Evolutionary conservation across 2,797 vertebrate genomes (phyloP).

Genomic region (Argyrosomus regius): DNA sequence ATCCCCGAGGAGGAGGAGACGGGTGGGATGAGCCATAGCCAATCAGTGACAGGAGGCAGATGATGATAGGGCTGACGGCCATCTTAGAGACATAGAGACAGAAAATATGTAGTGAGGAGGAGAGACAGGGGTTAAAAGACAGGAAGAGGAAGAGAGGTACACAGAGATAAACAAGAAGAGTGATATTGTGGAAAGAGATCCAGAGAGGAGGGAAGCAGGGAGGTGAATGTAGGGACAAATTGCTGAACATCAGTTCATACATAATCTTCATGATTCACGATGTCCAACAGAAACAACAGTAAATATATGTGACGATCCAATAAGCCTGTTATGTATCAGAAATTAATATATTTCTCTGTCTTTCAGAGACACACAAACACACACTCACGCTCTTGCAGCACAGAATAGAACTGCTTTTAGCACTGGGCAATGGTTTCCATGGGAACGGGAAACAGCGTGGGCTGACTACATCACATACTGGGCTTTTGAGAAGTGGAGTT

Average conservation of each 20-base stretch:
- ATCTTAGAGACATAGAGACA: slow-evolving; percentile 75
- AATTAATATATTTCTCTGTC: slow-evolving; percentile 37
- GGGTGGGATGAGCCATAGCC: slow-evolving; percentile 87
- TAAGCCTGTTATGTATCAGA: slow-evolving; percentile 27
- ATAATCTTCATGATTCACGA: slow-evolving; percentile 7
- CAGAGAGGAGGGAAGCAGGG: slow-evolving; percentile 29
- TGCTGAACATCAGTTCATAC: slow-evolving; percentile 9
- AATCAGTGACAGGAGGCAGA: slow-evolving; percentile 89
- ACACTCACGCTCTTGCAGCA: slow-evolving; percentile 35
- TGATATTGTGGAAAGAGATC: slow-evolving; percentile 15
- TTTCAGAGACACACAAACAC: slow-evolving; percentile 50
- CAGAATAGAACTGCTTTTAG: slow-evolving; percentile 76
- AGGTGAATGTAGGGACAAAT: slow-evolving; percentile 19
- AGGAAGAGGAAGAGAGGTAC: slow-evolving; percentile 20
- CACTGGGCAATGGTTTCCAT: slow-evolving; percentile 84
- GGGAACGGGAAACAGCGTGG: slow-evolving; percentile 84
- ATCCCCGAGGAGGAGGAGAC: slow-evolving; percentile 90
- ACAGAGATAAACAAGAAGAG: slow-evolving; percentile 36
- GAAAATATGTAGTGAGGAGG: slow-evolving; percentile 25
- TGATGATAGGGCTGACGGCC: slow-evolving; percentile 76
- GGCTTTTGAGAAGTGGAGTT: slow-evolving; percentile 81
- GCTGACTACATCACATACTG: slow-evolving; percentile 81
- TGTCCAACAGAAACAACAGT: slow-evolving; percentile 6
- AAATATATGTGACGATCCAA: slow-evolving; percentile 5
- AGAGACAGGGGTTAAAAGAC: slow-evolving; percentile 38